Percentiles rank a stretch among this genome's conserved stretches.
phyloP scores from a whole-genome alignment of 35 echinoderm and acorn worm genomes.

The Anneissia japonica region DNA sequence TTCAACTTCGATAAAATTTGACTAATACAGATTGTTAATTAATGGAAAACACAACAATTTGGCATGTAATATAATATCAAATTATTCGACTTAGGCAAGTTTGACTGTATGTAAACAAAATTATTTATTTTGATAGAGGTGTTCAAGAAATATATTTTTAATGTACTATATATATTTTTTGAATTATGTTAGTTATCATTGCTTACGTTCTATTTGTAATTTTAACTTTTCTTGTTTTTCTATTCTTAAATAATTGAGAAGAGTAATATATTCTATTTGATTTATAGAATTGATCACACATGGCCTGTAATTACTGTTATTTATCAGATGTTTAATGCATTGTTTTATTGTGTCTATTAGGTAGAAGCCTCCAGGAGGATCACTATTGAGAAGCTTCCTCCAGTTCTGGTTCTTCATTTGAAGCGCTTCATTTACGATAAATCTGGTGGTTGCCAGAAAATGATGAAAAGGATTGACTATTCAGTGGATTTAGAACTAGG shows the following conservation, averaged over 20 bases:
- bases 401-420: slow-evolving; percentile 81
- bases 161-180: no score
- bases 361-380: slow-evolving; percentile 91
- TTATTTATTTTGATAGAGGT: no score
- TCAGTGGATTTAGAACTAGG: slow-evolving; percentile 79
- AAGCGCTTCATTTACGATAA: slow-evolving; percentile 97
- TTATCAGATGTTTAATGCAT: no score
- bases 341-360: slow-evolving; percentile 29
- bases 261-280: not conserved
- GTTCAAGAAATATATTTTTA: no score
- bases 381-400: slow-evolving; percentile 77
- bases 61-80: no score
- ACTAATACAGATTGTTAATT: no score
- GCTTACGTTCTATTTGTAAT: not conserved
- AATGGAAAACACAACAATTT: no score
- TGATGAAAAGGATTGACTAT: slow-evolving; percentile 97
- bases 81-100: no score
- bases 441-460: slow-evolving; percentile 89
- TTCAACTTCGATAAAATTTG: no score
- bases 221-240: not conserved
- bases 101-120: no score
- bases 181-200: not conserved
- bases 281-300: no score
- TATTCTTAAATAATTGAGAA: not conserved
- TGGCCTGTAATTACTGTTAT: no score